These are phyloP conservation scores for Muscina levida DNA, from an alignment of 2,888 invertebrate genomes.

Conservation along the genomic window DNA sequence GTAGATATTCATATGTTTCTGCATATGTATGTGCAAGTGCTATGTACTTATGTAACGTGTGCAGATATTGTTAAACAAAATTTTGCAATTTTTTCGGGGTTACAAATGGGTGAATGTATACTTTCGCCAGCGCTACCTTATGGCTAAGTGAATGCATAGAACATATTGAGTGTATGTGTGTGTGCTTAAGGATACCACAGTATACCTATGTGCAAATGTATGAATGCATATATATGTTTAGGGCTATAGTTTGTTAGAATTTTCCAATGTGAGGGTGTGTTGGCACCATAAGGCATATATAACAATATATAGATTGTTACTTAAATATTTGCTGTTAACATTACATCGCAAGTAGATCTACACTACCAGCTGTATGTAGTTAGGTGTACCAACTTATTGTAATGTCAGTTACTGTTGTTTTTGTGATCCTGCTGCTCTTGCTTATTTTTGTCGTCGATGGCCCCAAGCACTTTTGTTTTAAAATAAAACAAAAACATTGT, in stretches of 20 bases:
- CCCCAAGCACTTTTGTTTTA: conserved; percentile 23
- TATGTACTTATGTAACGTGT: neutral
- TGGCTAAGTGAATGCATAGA: too few species aligned
- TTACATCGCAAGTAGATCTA: conserved; percentile 14
- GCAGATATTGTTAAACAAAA: conserved; percentile 14
- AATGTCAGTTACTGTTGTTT: neutral
- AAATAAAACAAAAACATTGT: conserved; percentile 25
- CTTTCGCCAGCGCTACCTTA: too few species aligned
- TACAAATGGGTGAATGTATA: neutral
- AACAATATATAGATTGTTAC: conserved; percentile 30
- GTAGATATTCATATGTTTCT: neutral
- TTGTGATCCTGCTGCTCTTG: neutral
- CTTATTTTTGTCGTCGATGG: conserved; percentile 30
- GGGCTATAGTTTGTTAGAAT: neutral
- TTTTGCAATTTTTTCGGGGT: conserved; percentile 5
- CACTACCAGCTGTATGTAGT: neutral
- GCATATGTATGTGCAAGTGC: neutral
- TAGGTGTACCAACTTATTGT: neutral
- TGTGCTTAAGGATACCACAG: neutral
- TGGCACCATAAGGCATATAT: too few species aligned
- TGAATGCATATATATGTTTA: neutral
- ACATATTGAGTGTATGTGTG: neutral
- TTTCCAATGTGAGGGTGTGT: too few species aligned
- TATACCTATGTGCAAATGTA: neutral
- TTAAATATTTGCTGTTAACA: conserved; percentile 34